phyloP scores from a whole-genome alignment of 35 echinoderm and acorn worm genomes.

The Ophiothrix spiculata region DNA sequence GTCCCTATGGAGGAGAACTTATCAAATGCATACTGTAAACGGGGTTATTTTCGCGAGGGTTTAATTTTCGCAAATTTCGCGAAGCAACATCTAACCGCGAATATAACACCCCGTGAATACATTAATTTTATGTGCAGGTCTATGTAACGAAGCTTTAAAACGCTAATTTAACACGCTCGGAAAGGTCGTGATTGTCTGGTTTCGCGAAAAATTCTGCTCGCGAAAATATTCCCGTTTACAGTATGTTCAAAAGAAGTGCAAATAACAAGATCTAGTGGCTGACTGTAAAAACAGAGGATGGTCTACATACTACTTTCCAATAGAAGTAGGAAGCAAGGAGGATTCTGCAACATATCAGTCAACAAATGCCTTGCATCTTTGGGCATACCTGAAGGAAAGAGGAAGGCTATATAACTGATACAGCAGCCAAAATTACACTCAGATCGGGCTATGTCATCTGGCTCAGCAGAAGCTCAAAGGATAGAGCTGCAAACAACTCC shows the following conservation, averaged over 20 bases:
- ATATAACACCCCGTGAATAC: too few species aligned
- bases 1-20: not conserved
- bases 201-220: too few species aligned
- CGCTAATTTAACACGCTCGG: too few species aligned
- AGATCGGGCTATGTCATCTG: not conserved
- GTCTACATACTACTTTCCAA: not conserved
- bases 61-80: too few species aligned
- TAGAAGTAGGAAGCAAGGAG: not conserved
- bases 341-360: not conserved
- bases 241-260: not conserved
- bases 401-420: not conserved
- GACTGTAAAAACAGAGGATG: not conserved
- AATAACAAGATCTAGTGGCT: not conserved
- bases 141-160: too few species aligned
- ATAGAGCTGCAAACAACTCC: not conserved
- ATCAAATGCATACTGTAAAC: conserved; percentile 1
- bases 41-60: too few species aligned
- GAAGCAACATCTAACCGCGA: too few species aligned
- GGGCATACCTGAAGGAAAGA: not conserved
- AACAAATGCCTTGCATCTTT: not conserved
- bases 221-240: too few species aligned
- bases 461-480: not conserved
- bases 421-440: not conserved
- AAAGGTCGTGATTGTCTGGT: too few species aligned
- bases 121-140: too few species aligned